These are phyloP conservation scores for Spinus olivaceus DNA, from an alignment of 2,797 vertebrate species.

Conservation along the genomic window DNA sequence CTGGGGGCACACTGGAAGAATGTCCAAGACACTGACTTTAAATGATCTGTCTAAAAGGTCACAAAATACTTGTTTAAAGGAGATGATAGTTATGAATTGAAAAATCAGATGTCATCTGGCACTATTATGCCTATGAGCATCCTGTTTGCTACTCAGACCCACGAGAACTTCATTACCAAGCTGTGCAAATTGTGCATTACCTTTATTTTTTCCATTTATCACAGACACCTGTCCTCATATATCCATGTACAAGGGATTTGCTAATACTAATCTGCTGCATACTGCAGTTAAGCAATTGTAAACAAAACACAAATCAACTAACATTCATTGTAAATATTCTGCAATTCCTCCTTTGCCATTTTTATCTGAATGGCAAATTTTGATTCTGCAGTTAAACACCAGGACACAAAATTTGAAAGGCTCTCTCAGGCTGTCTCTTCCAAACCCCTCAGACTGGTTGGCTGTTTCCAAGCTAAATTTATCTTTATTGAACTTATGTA, in stretches of 20 bases:
- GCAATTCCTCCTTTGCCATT: background rate
- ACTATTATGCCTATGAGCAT: background rate
- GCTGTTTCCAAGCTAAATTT: conserved; percentile 29
- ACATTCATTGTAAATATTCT: conserved; percentile 13
- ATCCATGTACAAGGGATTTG: background rate
- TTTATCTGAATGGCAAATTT: background rate
- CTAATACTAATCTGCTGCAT: background rate
- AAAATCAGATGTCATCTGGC: background rate
- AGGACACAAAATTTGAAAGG: background rate
- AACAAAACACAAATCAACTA: conserved; percentile 3
- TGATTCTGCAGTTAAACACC: background rate
- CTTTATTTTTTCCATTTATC: background rate
- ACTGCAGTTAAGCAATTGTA: background rate
- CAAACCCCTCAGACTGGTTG: background rate
- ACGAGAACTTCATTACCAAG: background rate
- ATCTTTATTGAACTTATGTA: conserved; percentile 9
- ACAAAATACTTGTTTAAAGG: background rate
- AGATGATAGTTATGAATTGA: background rate
- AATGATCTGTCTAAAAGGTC: conserved; percentile 34
- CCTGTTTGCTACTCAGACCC: background rate
- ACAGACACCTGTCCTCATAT: background rate
- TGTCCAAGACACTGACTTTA: background rate
- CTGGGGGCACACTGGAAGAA: background rate
- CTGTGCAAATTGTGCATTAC: background rate
- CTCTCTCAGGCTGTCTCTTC: background rate